phyloP scores from a whole-genome alignment of 2,113 vertebrate genomes.

The Platysternon megacephalum region DNA sequence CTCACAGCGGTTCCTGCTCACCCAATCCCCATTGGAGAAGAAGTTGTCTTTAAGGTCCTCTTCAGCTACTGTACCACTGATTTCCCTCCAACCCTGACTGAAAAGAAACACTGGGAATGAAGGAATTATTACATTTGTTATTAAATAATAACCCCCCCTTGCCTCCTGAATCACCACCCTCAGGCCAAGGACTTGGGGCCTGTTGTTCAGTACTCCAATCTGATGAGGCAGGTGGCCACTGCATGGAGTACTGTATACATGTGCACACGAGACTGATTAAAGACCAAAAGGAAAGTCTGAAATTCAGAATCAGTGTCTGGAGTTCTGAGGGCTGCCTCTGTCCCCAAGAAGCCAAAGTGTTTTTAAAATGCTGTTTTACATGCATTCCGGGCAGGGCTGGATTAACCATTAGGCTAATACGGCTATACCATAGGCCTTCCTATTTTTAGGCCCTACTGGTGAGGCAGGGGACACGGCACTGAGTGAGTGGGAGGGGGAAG shows the following conservation, averaged over 20 bases:
- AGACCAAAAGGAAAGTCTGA: neutral
- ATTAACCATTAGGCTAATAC: no score
- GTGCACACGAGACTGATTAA: neutral
- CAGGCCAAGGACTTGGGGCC: neutral
- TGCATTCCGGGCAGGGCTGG: neutral
- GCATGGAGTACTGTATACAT: neutral
- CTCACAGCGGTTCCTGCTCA: neutral
- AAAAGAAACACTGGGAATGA: neutral
- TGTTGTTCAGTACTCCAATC: neutral
- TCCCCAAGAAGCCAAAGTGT: neutral
- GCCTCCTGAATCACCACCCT: neutral
- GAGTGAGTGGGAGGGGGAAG: no score
- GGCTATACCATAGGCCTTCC: no score
- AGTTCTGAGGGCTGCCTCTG: neutral
- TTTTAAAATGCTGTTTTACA: constrained; percentile 27
- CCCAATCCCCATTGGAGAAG: neutral
- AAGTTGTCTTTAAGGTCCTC: neutral
- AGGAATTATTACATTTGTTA: neutral
- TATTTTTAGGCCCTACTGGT: no score
- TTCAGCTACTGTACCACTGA: neutral
- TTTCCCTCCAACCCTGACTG: neutral
- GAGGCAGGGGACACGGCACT: no score
- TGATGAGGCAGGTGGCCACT: neutral
- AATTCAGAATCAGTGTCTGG: neutral
- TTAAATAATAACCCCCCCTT: neutral